These are phyloP conservation scores for Sesamia nonagrioides DNA, from an alignment of 1,140 invertebrate genomes.

Conservation along the genomic window DNA sequence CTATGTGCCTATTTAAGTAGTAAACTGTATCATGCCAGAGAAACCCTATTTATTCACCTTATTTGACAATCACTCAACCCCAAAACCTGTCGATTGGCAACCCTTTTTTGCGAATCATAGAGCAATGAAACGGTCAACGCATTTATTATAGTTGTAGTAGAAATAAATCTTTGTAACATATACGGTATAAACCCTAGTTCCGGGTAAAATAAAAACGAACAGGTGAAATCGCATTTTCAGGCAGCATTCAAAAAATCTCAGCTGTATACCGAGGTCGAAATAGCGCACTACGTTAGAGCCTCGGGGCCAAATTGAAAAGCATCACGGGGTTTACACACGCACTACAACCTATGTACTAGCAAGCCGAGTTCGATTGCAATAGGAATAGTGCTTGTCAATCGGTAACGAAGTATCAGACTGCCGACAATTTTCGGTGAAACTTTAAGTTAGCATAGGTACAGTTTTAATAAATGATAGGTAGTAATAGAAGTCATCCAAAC, in stretches of 20 bases:
- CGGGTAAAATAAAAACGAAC: no score
- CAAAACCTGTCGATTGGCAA: not conserved
- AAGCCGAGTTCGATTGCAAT: not conserved
- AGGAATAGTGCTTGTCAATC: not conserved
- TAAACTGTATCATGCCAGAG: no score
- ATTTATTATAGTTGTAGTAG: not conserved
- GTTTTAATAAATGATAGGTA: no score
- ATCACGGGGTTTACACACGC: constrained; percentile 5
- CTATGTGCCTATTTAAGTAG: no score
- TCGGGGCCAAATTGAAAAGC: constrained; percentile 25
- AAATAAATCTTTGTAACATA: not conserved
- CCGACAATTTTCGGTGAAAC: no score
- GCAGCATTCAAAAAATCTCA: constrained; percentile 25
- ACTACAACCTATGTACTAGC: not conserved
- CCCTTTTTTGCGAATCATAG: not conserved
- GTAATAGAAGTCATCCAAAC: no score
- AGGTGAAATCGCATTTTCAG: constrained; percentile 2
- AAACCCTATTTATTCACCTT: no score
- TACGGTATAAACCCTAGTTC: not conserved
- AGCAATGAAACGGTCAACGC: not conserved
- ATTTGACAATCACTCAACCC: not conserved
- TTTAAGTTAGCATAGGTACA: no score
- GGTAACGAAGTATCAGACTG: not conserved
- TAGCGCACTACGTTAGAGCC: constrained; percentile 8
- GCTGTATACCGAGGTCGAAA: not conserved